Base-by-base conservation (phyloP, 2,113 vertebrate species). In the Turnix velox region DNA sequence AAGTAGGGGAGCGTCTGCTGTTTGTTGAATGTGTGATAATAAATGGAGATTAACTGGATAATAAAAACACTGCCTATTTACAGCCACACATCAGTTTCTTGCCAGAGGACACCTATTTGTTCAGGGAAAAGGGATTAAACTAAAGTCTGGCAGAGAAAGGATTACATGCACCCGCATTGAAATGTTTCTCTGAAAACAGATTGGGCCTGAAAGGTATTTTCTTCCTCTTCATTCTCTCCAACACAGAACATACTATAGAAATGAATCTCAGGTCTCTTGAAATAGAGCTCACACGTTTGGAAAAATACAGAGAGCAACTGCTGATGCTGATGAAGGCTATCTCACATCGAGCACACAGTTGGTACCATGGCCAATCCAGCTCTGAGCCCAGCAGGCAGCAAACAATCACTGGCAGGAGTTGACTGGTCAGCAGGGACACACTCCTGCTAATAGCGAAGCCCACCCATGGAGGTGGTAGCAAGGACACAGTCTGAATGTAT, bases 1-100 rank as follows among this genome's bases (percentile, higher is more conserved):
- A 94, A 93, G 94, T 27, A 95, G 85, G 49, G 76, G 71, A 93
- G 95, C 73, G 88, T 96, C 78, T 95, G 90, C 96, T 72, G 96
- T 90, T 97, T 94, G 96, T 63, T 97, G 97, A 98, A 98, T 97
- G 96, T 95, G 59, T 63, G 93, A 98, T 97, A 98, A 98, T 97
- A 97, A 97, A 89, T 18, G 82, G 94, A 97, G 98, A 98, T 98
- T 98, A 98, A 93, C 85, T 43, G 95, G 93, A 97, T 97, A 97
- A 98, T 95, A 94, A 92, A 95, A 92, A 78, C 91, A 95, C 77
- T 91, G 95, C 88, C 97, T 96, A 78, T 83, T 92, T 84, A 95
- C 85, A 96, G 95, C 88, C 94, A 94, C 90, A 59, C 92, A 63
- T 85, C 94, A 93, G 92, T 91, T 94, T 94, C 69, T 95, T 95